Evolutionary conservation across 2,888 invertebrate genomes (phyloP), one percentile per base, ranked within the genome.

Genomic region (Drosophila pseudotakahashii): DNA sequence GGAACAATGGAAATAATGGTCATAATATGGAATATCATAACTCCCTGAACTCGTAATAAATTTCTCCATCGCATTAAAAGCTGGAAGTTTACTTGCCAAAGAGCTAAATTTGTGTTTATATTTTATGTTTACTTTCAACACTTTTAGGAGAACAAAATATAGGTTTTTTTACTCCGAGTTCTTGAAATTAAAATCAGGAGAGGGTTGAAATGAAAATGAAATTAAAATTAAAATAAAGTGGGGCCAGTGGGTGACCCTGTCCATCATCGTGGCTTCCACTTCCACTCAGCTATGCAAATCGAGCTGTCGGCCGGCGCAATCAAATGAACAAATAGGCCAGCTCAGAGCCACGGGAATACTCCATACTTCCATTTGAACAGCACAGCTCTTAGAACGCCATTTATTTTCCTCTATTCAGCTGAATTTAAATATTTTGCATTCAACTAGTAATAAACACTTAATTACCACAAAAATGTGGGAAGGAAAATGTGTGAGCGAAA

Each of bases 241-340:
- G 41, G 30, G 53, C 26, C 16, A 53, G 14, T 14, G 14, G 39
- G 52, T 53, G 39, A 26, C 39, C 52, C 45, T 11, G 39, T 45
- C 45, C 45, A 45, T 45, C 45, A 26, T 14, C 45, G 26, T 30
- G 26, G 45, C 45, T 30, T 14, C 45, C 26, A 45, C 45, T 30
- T 14, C 45, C 26, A 45, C 30, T 59, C 60, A 32, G 30, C 61
- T 32, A 59, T 62, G 61, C 45, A 61, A 61, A 45, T 61, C 30
- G 37, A 45, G 61, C 59, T 58, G 59, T 45, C 61, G 41, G 60
- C 14, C 45, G 7, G 13, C 10, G 66, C 55, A 67, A 67, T 48
- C 67, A 34, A 32, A 59, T 37, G 50, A 52, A 37, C 41, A 42
- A 61, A 41, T 48, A 48, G 23, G 55, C 41, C 16, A 51, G 34